Base-by-base conservation (phyloP, 2,888 invertebrate genomes). In the Zygothrica quintamaculata region DNA sequence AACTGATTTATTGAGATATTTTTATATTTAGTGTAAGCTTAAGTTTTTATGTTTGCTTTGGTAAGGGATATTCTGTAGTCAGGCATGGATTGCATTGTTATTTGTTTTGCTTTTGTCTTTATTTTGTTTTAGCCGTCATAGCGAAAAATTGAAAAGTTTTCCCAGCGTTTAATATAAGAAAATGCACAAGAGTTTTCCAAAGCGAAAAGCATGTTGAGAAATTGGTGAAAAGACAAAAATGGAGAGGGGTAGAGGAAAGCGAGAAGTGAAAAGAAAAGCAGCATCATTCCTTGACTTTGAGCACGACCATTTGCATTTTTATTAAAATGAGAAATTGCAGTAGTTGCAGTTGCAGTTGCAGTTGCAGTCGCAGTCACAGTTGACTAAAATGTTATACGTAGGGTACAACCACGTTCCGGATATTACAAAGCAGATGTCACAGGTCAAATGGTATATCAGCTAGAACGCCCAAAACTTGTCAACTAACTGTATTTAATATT, bases 321-420 rank as follows among this genome's bases (percentile, higher is more conserved):
- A 82, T 87, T 87, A 82, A 82, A 82, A 82, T 82, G 65, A 85
- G 65, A 81, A 84, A 74, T 77, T 87, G 81, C 87, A 77, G 70
- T 71, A 80, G 81, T 73, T 77, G 84, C 71, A 70, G 56, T 65
- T 71, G 65, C 71, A 70, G 74, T 65, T 74, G 73, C 71, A 70
- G 74, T 65, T 74, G 70, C 74, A 80, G 81, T 73, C 74, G 84
- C 71, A 70, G 56, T 65, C 71, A 59, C 71, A 70, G 74, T 65
- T 74, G 73, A 59, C 59, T 64, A 84, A 64, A 65, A 64, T 42
- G 44, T 56, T 57, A 48, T 46, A 51, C 42, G 33, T n/a, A 36
- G 29, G 33, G 47, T 16, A 57, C 25, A 55, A 51, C 47, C 60
- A 67, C 67, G 48, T 44, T 36, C 52, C 42, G 48, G 53, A 52